phyloP scores from a whole-genome alignment of 2,113 vertebrate species.

The Ornithorhynchus anatinus region DNA sequence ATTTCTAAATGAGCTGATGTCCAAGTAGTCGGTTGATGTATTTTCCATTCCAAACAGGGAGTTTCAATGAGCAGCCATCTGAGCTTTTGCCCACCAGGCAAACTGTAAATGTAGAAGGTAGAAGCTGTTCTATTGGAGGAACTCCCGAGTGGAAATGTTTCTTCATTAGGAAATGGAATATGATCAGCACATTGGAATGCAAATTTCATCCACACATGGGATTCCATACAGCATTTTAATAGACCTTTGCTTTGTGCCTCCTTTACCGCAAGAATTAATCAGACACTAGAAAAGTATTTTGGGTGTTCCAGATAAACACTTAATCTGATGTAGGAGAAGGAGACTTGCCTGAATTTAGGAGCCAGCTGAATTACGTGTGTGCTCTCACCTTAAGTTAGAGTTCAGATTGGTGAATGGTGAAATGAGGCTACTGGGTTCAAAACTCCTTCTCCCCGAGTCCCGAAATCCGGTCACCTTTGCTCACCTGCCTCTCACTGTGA shows the following conservation, averaged over 20 bases:
- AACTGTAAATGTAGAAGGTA: neutral
- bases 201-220: constrained; percentile 7
- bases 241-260: constrained; percentile 15
- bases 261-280: constrained; percentile 27
- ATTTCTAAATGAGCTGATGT: no score
- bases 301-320: constrained; percentile 16
- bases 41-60: neutral
- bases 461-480: neutral
- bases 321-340: constrained; percentile 15
- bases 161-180: constrained; percentile 41
- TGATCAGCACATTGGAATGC: constrained; percentile 23
- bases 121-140: neutral
- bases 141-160: constrained; percentile 17
- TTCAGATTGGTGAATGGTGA: neutral
- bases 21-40: neutral
- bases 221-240: constrained; percentile 30
- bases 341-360: neutral
- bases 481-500: neutral
- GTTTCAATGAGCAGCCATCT: neutral
- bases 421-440: neutral
- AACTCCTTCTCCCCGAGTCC: neutral
- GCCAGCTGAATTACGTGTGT: neutral
- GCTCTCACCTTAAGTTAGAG: neutral
- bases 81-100: neutral
- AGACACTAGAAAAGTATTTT: constrained; percentile 12